These are phyloP conservation scores for Xestia rhomboidea DNA, from an alignment of 2,888 invertebrate genomes.

Conservation along the genomic window DNA sequence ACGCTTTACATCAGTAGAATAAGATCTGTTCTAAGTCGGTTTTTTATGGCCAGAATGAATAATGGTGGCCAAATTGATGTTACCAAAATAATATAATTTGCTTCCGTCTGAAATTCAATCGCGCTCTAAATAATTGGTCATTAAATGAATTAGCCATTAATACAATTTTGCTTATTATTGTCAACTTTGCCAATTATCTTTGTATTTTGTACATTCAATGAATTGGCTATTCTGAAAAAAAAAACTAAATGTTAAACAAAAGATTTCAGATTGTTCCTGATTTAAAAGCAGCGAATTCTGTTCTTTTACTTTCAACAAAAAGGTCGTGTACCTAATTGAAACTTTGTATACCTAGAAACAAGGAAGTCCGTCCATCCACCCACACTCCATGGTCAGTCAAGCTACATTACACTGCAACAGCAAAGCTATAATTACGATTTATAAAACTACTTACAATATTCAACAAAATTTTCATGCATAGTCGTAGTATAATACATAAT, in stretches of 20 bases:
- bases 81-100: not conserved
- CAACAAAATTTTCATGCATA: constrained; percentile 55
- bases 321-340: not conserved
- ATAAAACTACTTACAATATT: constrained; percentile 40
- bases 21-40: not conserved
- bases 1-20: not conserved
- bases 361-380: constrained; percentile 50
- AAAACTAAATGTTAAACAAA: not conserved
- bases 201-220: not conserved
- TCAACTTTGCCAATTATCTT: not conserved
- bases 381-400: constrained; percentile 34
- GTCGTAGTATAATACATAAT: constrained; percentile 60
- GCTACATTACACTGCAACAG: constrained; percentile 17
- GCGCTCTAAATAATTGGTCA: constrained; percentile 6
- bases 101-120: not conserved
- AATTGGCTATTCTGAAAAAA: not conserved
- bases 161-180: not conserved
- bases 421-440: constrained; percentile 49
- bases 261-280: not conserved
- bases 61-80: not conserved
- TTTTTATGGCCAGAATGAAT: not conserved
- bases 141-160: not conserved
- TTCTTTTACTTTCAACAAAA: not conserved
- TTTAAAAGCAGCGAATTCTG: not conserved
- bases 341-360: not conserved